phyloP scores from a whole-genome alignment of 2,113 vertebrate genomes.

The Pipa parva region DNA sequence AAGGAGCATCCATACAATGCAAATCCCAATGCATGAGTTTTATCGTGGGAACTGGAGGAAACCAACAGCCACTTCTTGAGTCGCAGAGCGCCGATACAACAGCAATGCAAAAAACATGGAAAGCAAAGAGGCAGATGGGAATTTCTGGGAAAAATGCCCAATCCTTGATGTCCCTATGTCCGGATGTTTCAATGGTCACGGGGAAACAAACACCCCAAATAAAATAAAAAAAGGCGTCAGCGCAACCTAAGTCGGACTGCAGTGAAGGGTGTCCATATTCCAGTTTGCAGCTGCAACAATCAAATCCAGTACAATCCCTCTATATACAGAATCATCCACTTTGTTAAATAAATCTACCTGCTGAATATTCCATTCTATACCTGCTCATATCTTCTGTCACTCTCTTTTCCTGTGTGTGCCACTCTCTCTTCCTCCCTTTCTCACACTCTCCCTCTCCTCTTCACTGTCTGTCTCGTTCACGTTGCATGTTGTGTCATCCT shows the following conservation, averaged over 20 bases:
- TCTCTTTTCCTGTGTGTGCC: not conserved
- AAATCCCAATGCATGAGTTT: conserved; percentile 14
- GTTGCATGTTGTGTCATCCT: conserved; percentile 46
- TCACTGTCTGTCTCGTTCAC: conserved; percentile 35
- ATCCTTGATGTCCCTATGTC: conserved; percentile 29
- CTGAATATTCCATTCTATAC: conserved; percentile 14
- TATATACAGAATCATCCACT: conserved; percentile 1
- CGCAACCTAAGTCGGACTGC: conserved; percentile 7
- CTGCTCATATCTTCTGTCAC: conserved; percentile 24
- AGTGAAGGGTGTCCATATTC: conserved; percentile 11
- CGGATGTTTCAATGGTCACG: conserved; percentile 28
- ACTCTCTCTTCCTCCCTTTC: conserved; percentile 23
- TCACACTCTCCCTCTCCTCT: conserved; percentile 25
- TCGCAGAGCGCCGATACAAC: conserved; percentile 6
- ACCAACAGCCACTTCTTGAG: conserved; percentile 10
- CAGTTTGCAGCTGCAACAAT: conserved; percentile 22
- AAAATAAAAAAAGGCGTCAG: conserved; percentile 14
- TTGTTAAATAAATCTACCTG: conserved; percentile 15
- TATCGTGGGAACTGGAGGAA: not conserved
- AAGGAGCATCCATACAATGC: conserved; percentile 7
- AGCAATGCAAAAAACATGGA: conserved; percentile 21
- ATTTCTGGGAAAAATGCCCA: conserved; percentile 43
- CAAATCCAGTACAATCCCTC: conserved; percentile 13
- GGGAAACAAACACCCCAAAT: conserved; percentile 35
- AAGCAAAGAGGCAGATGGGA: conserved; percentile 40